Base-by-base conservation (phyloP, 2,113 vertebrate genomes). In the Oreochromis spilurus region DNA sequence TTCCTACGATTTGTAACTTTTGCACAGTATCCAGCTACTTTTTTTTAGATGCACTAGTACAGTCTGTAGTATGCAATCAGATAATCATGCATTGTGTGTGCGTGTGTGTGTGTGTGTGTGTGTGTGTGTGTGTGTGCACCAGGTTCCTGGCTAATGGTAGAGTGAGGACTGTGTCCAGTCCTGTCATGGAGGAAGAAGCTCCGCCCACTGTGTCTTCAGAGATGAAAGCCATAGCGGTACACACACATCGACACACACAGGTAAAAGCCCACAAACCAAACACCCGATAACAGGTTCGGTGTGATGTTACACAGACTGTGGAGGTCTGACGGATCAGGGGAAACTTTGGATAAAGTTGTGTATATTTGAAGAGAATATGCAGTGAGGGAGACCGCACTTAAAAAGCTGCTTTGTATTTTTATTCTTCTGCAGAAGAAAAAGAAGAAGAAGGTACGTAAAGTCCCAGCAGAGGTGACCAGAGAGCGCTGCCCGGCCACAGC, bases 361-460 rank as follows among this genome's bases (percentile, higher is more conserved):
- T 4, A 7, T 26, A 72, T 52, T 12, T 78, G 26, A 21, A 57
- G 19, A 0, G 3, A 43, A 6, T 16, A 9, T 10, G 60, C 65
- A 6, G n/a, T 3, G 38, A 72, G 21, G 67, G 67, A 72, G 67
- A 29, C 8, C 1, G 2, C 14, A 17, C 5, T 26, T 17, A 48
- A 48, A 72, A 48, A 8, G 31, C 52, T 0, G 2, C 6, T 60
- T 31, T 9, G 36, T 53, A 4, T 70, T 9, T 75, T 65, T 82
- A 52, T 88, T 19, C 13, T 87, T 87, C 89, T 94, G 92, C 95
- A 97, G 95, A 97, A 93, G 85, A 98, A 96, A 86, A 97, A 79
- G n/a, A 70, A 96, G 93, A 96, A 92, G 82, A 97, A 96, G 82
- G 67, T 83, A 0, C 93, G 77, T 40, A 97, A 96, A 90, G 87